Evolutionary conservation across 2,797 vertebrate species (phyloP), one percentile per base, ranked within the genome.

Genomic region (Darevskia nairensis): DNA sequence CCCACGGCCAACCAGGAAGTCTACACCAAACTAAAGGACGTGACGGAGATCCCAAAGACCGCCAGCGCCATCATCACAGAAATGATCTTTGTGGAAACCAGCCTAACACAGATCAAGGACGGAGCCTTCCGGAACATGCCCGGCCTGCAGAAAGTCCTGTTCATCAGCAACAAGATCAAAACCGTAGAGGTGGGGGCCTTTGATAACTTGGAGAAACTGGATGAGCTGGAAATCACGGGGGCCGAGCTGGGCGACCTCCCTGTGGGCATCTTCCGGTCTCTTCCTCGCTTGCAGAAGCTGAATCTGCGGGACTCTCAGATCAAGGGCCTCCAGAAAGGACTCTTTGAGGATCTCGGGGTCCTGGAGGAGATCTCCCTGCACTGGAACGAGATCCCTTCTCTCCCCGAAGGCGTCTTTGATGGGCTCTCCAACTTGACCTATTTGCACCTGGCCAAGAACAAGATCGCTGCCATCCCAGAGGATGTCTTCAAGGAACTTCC

Each of bases 381-480:
- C n/a, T 75, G 50, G 5, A 98, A 98, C 84, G 25, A 95, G 6
- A 97, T 98, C 6, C 32, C 78, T 44, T 94, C 89, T 2, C 96
- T 98, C 87, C 97, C 98, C 86, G 96, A 97, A 3, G 97, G 96
- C 3, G 80, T 95, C 29, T 98, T 98, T 93, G 96, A 98, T 69
- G 93, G 94, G 44, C 96, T 98, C 1, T 66, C 95, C 64, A 96
- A 95, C 89, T 96, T 98, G 19, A 6, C 1, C 0, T 0, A 66
- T 1, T 93, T 98, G 81, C 95, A 97, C 93, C 94, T 98, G 80
- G 96, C 94, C 69, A 97, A 92, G 93, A 98, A 98, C 91, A 96
- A 91, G 44, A 95, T 98, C 25, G 86, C 88, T 0, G 19, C 88
- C 64, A 87, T 98, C 84, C 94, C 96, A 13, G 39, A 84, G 4